A percentile compares a stretch with the other conserved stretches of the same genome.
These are phyloP conservation scores for Crossocerus cetratus DNA, from an alignment of 2,888 invertebrate genomes.

Conservation along the genomic window DNA sequence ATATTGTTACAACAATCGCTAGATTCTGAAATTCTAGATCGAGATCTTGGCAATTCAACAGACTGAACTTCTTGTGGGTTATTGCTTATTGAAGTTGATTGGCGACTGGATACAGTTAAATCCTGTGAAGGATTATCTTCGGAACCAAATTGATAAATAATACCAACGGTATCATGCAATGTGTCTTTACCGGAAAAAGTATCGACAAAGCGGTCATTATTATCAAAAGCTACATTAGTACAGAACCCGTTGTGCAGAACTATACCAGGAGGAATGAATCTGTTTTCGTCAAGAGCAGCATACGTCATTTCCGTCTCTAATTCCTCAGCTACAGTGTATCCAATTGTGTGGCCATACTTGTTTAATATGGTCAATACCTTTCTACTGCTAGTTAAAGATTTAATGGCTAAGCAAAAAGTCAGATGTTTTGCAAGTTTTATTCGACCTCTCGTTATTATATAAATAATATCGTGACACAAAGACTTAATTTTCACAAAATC, in stretches of 20 bases:
- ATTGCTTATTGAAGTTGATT: no score
- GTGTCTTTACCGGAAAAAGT: constrained; percentile 57
- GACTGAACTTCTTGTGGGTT: no score
- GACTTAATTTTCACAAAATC: no score
- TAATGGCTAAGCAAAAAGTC: constrained; percentile 14
- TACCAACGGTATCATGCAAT: constrained; percentile 58
- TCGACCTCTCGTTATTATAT: constrained; percentile 48
- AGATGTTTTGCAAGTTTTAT: constrained; percentile 59
- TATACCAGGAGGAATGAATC: constrained; percentile 37
- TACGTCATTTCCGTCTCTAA: constrained; percentile 17
- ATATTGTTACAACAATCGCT: no score
- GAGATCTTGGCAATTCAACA: no score
- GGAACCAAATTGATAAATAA: constrained; percentile 43
- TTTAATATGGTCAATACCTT: constrained; percentile 8
- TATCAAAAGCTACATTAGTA: constrained; percentile 52
- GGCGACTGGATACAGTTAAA: no score
- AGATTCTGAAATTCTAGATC: no score
- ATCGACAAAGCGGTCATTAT: constrained; percentile 59
- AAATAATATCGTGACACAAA: no score
- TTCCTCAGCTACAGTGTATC: constrained; percentile 4
- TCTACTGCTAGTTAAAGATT: constrained; percentile 13
- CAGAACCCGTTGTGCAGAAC: constrained; percentile 10
- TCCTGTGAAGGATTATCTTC: no score
- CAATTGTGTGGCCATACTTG: constrained; percentile 9
- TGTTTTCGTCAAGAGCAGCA: neutral